Evolutionary conservation across 1,140 invertebrate genomes (phyloP), one percentile per base, ranked within the genome.

Genomic region (Neotoxoptera formosana): DNA sequence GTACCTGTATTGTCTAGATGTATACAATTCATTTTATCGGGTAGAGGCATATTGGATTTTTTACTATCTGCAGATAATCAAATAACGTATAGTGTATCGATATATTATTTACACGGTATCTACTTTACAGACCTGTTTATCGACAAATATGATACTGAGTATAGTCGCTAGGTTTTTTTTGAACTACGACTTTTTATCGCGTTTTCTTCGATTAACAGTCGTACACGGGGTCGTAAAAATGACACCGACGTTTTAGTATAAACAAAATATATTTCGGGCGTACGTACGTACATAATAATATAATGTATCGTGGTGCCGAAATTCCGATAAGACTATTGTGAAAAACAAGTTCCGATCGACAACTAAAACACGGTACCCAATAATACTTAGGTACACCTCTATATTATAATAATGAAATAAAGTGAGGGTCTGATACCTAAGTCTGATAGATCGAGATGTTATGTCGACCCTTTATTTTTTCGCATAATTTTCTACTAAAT

Each of bases 121-220:
- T 17, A 34, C 30, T 14, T 17, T 20, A 36, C 17, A n/a, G n/a
- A 34, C 14, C n/a, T 81, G 34, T 81, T 81, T 81, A 67, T 67
- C 11, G 30, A 67, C 30, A 67, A 67, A 36, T 81, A 36, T 81
- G 14, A 81, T 81, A 81, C 76, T 36, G 36, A 81, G 76, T 81
- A 41, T 41, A 67, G 14, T 30, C 30, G 11, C 25, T 0, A 8
- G 2, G 41, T 41, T 45, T 86, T 86, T 86, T 45, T 45, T 86
- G 36, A 86, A 86, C 45, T 87, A 48, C 2, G 11, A n/a, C 84
- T 20, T 87, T 87, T 48, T 48, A n/a, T 87, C 84, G 20, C 45
- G 45, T 87, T 87, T n/a, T 87, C 30, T 30, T n/a, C 84, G 83
- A 86, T 86, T 86, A 86, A 86, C 84, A 87, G 30, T 20, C 83